phyloP scores from a whole-genome alignment of 2,113 vertebrate species.

The Pionites leucogaster region DNA sequence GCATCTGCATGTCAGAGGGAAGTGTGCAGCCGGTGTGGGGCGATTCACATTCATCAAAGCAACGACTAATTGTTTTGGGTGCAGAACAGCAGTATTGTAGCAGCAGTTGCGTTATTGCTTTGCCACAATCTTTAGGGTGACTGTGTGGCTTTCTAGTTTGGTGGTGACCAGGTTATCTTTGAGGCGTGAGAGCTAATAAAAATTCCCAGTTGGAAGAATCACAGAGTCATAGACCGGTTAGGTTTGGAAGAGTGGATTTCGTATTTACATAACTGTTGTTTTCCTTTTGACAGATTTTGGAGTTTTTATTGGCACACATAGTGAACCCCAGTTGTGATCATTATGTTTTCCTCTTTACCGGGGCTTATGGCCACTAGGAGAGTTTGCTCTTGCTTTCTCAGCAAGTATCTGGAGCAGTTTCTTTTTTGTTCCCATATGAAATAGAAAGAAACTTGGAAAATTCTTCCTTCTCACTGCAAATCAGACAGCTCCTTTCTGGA shows the following conservation, averaged over 20 bases:
- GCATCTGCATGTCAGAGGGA: not conserved
- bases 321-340: not conserved
- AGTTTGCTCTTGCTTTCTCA: not conserved
- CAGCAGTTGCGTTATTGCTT: not conserved
- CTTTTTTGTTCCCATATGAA: not conserved
- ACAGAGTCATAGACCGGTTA: not conserved
- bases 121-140: not conserved
- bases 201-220: not conserved
- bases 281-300: not conserved
- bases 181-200: not conserved
- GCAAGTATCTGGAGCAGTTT: not conserved
- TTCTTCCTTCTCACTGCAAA: not conserved
- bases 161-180: not conserved
- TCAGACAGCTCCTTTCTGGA: not conserved
- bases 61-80: not conserved
- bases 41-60: not conserved
- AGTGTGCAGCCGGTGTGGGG: rapidly evolving
- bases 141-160: not conserved
- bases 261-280: not conserved
- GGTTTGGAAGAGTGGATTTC: not conserved
- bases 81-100: not conserved
- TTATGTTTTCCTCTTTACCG: not conserved
- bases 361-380: not conserved
- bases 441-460: not conserved
- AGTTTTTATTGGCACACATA: not conserved